phyloP scores from a whole-genome alignment of 2,113 vertebrate genomes.

The Anolis carolinensis region DNA sequence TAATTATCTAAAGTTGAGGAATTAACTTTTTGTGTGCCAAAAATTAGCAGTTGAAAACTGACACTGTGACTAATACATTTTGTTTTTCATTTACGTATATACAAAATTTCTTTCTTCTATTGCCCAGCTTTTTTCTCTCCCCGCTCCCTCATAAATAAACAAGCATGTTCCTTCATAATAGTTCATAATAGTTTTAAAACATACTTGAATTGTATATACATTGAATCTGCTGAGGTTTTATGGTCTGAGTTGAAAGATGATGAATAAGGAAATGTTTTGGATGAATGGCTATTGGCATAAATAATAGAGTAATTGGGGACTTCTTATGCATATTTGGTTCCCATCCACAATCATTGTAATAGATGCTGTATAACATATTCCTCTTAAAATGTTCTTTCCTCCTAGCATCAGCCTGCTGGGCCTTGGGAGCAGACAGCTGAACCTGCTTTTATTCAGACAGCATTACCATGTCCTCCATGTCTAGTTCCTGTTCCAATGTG shows the following conservation, averaged over 20 bases:
- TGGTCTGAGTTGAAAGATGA: neutral
- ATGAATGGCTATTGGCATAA: neutral
- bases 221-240: neutral
- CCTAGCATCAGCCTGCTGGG: constrained; percentile 84
- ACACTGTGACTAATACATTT: neutral
- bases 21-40: neutral
- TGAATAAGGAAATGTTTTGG: neutral
- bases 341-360: neutral
- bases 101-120: neutral
- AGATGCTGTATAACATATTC: neutral
- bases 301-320: neutral
- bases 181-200: neutral
- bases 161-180: neutral
- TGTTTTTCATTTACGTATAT: too few species aligned
- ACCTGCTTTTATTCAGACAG: constrained; percentile 85
- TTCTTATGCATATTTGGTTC: neutral
- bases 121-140: neutral
- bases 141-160: neutral
- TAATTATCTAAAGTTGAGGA: neutral
- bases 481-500: constrained; percentile 87
- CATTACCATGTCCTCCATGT: constrained; percentile 89
- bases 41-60: neutral
- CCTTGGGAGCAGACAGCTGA: constrained; percentile 90
- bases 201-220: neutral
- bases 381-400: constrained; percentile 32